Evolutionary conservation across 2,113 vertebrate genomes (phyloP).

Genomic region (Tragelaphus buxtoni): DNA sequence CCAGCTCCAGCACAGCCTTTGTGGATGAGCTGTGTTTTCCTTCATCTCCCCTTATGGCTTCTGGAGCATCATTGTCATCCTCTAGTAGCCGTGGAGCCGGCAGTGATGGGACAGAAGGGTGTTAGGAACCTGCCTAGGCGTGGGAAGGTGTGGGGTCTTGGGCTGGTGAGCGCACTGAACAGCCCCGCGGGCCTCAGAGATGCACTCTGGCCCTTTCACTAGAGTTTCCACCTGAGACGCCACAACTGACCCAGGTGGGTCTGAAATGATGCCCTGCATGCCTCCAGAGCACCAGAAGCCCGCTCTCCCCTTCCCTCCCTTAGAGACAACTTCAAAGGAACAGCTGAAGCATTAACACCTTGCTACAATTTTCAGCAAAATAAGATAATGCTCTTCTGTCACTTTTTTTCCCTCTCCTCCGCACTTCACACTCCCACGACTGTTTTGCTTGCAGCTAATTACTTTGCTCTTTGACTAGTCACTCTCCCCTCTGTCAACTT

Average conservation of each 20-base stretch:
- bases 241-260: not conserved
- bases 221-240: not conserved
- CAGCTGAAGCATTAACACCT: conserved; percentile 27
- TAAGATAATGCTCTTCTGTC: conserved; percentile 27
- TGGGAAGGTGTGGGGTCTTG: not conserved
- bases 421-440: conserved; percentile 35
- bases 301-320: not conserved
- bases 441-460: conserved; percentile 50
- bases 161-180: accelerated
- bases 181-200: accelerated
- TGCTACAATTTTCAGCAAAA: conserved; percentile 35
- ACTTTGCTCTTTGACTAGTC: conserved; percentile 40
- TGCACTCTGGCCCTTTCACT: not conserved
- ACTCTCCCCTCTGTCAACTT: not conserved
- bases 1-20: not conserved
- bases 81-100: not conserved
- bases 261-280: not conserved
- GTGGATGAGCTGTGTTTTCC: not conserved
- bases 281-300: not conserved
- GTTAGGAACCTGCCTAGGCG: not conserved
- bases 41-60: not conserved
- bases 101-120: too few species aligned
- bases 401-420: not conserved
- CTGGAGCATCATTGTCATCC: too few species aligned
- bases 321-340: conserved; percentile 7